These are phyloP conservation scores for Pristionchus entomophagus DNA, from an alignment of 2,888 invertebrate genomes.

Conservation along the genomic window DNA sequence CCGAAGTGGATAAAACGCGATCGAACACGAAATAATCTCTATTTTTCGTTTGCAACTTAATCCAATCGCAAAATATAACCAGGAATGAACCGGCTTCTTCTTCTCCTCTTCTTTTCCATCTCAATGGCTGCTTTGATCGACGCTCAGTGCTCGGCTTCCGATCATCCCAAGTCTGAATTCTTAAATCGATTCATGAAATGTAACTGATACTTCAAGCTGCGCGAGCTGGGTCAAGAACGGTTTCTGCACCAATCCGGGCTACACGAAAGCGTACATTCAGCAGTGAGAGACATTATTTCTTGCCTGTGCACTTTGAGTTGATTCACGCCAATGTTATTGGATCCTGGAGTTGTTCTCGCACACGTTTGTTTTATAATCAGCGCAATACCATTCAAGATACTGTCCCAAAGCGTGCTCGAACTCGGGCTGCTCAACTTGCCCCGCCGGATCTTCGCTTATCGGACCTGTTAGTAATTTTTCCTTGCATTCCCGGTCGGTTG, in stretches of 20 bases:
- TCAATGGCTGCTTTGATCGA: neutral
- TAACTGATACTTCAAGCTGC: neutral
- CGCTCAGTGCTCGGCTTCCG: neutral
- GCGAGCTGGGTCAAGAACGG: constrained; percentile 10
- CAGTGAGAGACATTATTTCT: neutral
- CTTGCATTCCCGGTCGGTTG: neutral
- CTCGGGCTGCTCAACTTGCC: constrained; percentile 42
- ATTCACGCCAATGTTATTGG: neutral
- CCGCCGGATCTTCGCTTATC: constrained; percentile 1
- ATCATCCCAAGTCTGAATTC: neutral
- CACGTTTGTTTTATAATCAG: neutral
- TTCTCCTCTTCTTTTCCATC: neutral
- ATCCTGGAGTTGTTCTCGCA: neutral
- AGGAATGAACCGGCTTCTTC: neutral
- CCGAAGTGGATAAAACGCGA: too few relatives aligned
- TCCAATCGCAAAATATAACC: too few relatives aligned
- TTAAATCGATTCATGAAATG: too few relatives aligned
- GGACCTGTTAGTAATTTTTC: constrained; percentile 50
- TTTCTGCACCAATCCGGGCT: neutral
- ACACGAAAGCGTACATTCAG: neutral
- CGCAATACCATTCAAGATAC: neutral
- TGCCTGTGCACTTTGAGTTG: neutral
- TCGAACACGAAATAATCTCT: too few relatives aligned
- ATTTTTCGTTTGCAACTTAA: too few relatives aligned
- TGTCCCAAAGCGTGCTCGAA: neutral